phyloP scores from a whole-genome alignment of 1,140 invertebrate genomes.

The Pteromalus puparum region DNA sequence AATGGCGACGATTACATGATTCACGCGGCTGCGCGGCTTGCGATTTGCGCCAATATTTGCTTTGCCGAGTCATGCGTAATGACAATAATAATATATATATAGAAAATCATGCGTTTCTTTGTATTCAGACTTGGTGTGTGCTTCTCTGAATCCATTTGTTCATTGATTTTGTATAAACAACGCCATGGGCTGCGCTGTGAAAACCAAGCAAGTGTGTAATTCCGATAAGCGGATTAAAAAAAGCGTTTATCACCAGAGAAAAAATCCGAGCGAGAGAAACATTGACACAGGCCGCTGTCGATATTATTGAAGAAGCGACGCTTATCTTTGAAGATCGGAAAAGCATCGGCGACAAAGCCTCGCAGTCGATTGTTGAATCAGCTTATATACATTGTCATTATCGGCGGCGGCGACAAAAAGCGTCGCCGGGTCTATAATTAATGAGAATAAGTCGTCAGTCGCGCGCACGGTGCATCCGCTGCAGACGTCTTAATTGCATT shows the following conservation, averaged over 20 bases:
- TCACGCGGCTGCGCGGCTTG: too few species aligned
- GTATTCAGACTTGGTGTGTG: conserved; percentile 34
- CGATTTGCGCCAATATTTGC: not conserved
- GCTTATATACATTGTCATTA: not conserved
- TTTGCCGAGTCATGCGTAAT: not conserved
- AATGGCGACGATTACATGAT: not conserved
- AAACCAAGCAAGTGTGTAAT: not conserved
- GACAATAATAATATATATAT: not conserved
- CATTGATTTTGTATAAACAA: not conserved
- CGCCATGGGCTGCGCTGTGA: too few species aligned
- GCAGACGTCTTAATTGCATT: not conserved
- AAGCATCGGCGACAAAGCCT: not conserved
- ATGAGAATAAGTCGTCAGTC: not conserved
- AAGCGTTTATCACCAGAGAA: not conserved
- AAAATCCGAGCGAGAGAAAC: not conserved
- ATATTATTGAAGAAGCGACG: not conserved
- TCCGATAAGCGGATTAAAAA: not conserved
- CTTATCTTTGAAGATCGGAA: not conserved
- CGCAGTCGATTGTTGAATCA: not conserved
- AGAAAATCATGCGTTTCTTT: not conserved
- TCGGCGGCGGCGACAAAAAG: not conserved
- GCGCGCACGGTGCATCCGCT: not conserved
- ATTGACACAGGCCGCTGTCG: too few species aligned
- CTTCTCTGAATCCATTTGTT: conserved; percentile 28
- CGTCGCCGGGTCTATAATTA: not conserved